Evolutionary conservation across 35 echinoderm and acorn worm genomes (phyloP), one percentile per base, ranked within the genome.

Genomic region (Eucidaris tribuloides): DNA sequence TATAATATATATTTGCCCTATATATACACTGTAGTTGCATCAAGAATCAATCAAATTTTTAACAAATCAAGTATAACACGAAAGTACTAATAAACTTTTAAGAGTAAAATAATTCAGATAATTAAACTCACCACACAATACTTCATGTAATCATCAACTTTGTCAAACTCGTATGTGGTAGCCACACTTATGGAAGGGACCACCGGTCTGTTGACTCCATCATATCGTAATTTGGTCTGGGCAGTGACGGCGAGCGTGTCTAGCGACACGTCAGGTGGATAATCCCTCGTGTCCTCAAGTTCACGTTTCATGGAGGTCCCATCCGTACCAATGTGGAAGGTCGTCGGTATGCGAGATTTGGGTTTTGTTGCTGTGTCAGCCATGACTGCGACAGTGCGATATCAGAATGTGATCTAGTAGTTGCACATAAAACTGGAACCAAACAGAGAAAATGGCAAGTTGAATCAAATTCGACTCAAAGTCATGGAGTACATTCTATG

Each of bases 121-220:
- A n/a, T n/a, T n/a, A n/a, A n/a, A 46, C 80, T 78, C 45, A 83
- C 88, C 42, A 24, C 52, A 55, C 64, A 56, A 70, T 82, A 91
- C 28, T 84, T 56, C 72, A 79, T 65, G 61, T 84, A 91, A 11
- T 91, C 88, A 45, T 85, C 82, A 5, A 84, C 54, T 79, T 79
- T 52, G 30, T 84, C 80, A 43, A 91, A 65, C 28, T 78, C 59
- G 33, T 79, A 91, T 14, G 88, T 91, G 17, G 88, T 79, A 19
- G 71, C 78, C 2, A 91, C 52, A 54, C 88, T 91, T 25, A 91
- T 91, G 30, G 88, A 84, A 1, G 88, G 88, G 22, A 91, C 88
- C 3, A 91, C 38, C 1, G 88, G 88, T n/a, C 42, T 56, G 45
- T 45, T 84, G 3, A 72, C 42, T 3, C 80, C 70, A 13, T 39